These are phyloP conservation scores for Brachionus rubens DNA, from an alignment of 1,140 invertebrate genomes.

Conservation along the genomic window DNA sequence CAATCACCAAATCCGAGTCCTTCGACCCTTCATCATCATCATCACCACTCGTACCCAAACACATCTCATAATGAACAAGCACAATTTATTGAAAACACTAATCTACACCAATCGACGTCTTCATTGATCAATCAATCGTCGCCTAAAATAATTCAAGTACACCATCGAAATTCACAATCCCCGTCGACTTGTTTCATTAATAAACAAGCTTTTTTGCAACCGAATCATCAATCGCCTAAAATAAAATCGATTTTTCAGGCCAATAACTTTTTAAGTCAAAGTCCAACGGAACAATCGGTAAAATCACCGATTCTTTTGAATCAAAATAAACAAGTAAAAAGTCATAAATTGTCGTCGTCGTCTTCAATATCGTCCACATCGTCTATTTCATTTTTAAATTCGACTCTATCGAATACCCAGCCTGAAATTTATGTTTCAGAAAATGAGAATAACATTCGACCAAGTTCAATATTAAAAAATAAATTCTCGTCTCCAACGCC, in stretches of 20 bases:
- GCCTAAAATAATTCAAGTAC: slow-evolving; percentile 37
- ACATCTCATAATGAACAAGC: not conserved
- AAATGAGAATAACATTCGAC: not conserved
- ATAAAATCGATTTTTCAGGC: not conserved
- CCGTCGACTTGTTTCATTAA: not conserved
- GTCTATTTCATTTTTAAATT: not conserved
- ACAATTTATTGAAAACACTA: too few species aligned
- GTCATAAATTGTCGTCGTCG: not conserved
- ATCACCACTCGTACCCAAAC: not conserved
- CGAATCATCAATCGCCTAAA: slow-evolving; percentile 10
- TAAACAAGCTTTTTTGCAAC: not conserved
- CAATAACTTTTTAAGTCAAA: not conserved
- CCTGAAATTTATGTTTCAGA: too few species aligned
- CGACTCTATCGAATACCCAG: not conserved
- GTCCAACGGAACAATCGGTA: not conserved
- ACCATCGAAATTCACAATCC: not conserved
- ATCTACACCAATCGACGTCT: not conserved
- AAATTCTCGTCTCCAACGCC: not conserved
- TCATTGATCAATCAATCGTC: not conserved
- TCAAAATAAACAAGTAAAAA: not conserved
- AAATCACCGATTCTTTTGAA: not conserved
- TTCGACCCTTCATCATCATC: not conserved
- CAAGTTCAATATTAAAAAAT: not conserved
- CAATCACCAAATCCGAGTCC: not conserved
- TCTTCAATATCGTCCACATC: not conserved